Evolutionary conservation across 1,140 invertebrate species (phyloP).

Genomic region (Zaprionus lachaisei): DNA sequence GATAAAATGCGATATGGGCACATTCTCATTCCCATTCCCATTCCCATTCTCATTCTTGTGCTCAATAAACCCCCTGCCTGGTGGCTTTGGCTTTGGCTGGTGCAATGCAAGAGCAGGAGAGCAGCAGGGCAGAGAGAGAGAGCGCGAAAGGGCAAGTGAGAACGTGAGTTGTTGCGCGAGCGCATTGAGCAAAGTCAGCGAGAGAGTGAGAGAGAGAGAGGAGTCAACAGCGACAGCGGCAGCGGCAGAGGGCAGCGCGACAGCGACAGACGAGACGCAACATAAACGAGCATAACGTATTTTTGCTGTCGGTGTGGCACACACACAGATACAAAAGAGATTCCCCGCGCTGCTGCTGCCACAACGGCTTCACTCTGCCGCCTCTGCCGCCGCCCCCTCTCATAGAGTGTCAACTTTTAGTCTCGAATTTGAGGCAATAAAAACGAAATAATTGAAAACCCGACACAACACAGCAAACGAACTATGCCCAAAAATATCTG

Average conservation of each 20-base stretch:
- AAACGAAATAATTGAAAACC: conserved; percentile 75
- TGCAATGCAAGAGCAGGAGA: conserved; percentile 39
- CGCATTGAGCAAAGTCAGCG: conserved; percentile 45
- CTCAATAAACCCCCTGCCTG: conserved; percentile 65
- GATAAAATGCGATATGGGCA: conserved; percentile 83
- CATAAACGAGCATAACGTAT: conserved; percentile 80
- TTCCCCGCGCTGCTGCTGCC: conserved; percentile 11
- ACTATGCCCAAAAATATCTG: conserved; percentile 67
- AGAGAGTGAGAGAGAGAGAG: conserved; percentile 18
- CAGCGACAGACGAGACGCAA: conserved; percentile 57
- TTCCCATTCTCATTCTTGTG: conserved; percentile 43
- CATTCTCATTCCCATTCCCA: conserved; percentile 62
- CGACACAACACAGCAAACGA: conserved; percentile 43
- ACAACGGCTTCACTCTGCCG: conserved; percentile 15
- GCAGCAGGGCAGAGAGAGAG: conserved; percentile 21
- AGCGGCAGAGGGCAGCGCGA: conserved; percentile 19
- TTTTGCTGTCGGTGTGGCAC: conserved; percentile 76
- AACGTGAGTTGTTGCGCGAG: conserved; percentile 62
- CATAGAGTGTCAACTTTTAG: conserved; percentile 77
- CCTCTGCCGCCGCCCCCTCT: conserved; percentile 10
- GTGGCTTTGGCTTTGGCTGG: conserved; percentile 33
- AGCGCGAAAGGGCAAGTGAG: conserved; percentile 15
- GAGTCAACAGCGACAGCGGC: conserved; percentile 6
- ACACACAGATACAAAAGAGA: conserved; percentile 35
- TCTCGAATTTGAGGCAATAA: conserved; percentile 75